These are phyloP conservation scores for Macroramphosus scolopax DNA, from an alignment of 2,797 vertebrate genomes.

Conservation along the genomic window DNA sequence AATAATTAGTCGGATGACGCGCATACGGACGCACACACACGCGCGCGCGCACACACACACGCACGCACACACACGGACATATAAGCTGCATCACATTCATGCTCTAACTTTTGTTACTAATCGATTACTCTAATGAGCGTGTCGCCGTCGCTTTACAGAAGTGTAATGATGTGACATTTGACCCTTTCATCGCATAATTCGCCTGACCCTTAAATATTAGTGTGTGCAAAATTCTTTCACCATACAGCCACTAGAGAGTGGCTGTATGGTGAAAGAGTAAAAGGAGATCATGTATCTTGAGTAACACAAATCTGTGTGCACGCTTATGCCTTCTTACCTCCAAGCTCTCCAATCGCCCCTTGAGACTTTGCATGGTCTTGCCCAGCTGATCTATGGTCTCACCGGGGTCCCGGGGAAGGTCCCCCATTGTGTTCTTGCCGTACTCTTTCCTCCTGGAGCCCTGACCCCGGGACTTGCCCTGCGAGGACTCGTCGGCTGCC, in stretches of 20 bases:
- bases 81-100: conserved; percentile 26
- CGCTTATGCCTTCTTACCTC: conserved; percentile 79
- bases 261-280: too few relatives aligned
- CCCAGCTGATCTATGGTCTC: conserved; percentile 92
- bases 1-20: conserved; percentile 53
- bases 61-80: conserved; percentile 2
- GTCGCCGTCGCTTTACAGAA: conserved; percentile 9
- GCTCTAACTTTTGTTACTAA: conserved; percentile 33
- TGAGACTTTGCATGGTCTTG: conserved; percentile 93
- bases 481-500: conserved; percentile 70
- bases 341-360: conserved; percentile 90
- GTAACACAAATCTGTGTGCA: too few relatives aligned
- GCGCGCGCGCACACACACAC: conserved; percentile 4
- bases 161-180: conserved; percentile 18
- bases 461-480: conserved; percentile 75
- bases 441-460: conserved; percentile 82
- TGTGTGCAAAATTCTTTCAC: too few relatives aligned
- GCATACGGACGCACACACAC: conserved; percentile 6
- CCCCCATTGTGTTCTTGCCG: conserved; percentile 92
- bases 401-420: conserved; percentile 88
- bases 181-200: too few relatives aligned
- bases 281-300: too few relatives aligned
- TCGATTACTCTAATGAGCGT: conserved; percentile 22
- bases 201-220: too few relatives aligned
- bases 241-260: too few relatives aligned